Base-by-base conservation (phyloP, 2,888 invertebrate species). In the Artemia sp. region DNA sequence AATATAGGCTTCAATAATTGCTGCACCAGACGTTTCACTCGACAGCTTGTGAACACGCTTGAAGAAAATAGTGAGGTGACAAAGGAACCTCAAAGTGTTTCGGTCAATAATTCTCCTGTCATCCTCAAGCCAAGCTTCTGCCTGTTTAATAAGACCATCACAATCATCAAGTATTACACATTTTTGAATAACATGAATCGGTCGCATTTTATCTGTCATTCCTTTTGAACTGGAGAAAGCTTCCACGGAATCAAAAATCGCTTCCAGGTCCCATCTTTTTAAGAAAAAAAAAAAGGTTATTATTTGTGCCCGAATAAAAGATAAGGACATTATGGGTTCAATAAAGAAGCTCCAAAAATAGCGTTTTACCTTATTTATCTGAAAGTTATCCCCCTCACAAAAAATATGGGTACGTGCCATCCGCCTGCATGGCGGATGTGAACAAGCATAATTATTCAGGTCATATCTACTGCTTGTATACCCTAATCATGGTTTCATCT, bases 31-130 rank as follows among this genome's bases (percentile, higher is more conserved):
- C 73, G 87, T 85, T 76, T 78, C 78, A 75, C 73, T 73, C 73
- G 79, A 78, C 12, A 64, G 64, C 24, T 24, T 85, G 0, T 90
- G 90, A 76, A 92, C 85, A 74, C 87, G 85, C 67, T 90, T 83
- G 72, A 94, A 83, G 74, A 94, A 86, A 7, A 95, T 80, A 12
- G 91, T 84, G 69, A 95, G 81, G 79, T 95, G 94, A 8, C 92
- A 86, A 73, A 90, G 81, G 75, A 93, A 92, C 73, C 95, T 81
- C 51, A 90, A 77, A 73, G 89, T 85, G 74, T 83, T 75, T 78
- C 64, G 14, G 9, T 58, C 24, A n/a, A 58, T 58, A 9, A 9
- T 8, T 51, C 38, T 64, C 67, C 69, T 53, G 58, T 67, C 72
- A 69, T 64, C 67, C 52, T 69, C 72, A 64, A 87, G 77, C 86